Conservation (phyloP, 2,797 vertebrate genomes). For the Remorina albescens region DNA sequence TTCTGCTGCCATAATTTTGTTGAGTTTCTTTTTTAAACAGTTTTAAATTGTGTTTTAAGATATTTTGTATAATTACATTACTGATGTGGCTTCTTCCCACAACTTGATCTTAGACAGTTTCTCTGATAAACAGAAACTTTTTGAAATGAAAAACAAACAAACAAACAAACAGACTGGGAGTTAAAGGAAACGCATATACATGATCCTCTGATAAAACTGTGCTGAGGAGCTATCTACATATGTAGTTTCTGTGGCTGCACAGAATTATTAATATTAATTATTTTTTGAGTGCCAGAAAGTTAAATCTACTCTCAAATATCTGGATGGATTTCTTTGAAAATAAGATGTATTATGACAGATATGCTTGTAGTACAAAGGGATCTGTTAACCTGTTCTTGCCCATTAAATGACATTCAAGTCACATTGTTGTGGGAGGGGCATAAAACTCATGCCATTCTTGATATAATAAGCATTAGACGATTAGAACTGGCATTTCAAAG, state of each 20-base stretch:
- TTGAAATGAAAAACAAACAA: not conserved
- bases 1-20: not conserved
- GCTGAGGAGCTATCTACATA: too few relatives aligned
- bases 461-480: constrained; percentile 28
- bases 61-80: too few relatives aligned
- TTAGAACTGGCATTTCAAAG: constrained; percentile 22
- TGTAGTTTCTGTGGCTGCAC: too few relatives aligned
- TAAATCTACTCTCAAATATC: not conserved
- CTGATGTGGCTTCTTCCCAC: too few relatives aligned
- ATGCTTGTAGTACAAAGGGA: not conserved
- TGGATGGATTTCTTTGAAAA: constrained; percentile 1
- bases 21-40: too few relatives aligned
- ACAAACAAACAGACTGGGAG: too few relatives aligned
- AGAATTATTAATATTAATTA: too few relatives aligned
- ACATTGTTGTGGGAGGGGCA: constrained; percentile 8
- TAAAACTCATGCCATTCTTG: constrained; percentile 35
- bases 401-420: not conserved
- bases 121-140: not conserved
- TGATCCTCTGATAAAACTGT: too few relatives aligned
- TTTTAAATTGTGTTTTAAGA: not conserved
- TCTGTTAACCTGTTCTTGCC: constrained; percentile 9
- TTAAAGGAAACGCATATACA: too few relatives aligned
- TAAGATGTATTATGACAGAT: not conserved
- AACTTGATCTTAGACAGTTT: too few relatives aligned
- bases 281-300: too few relatives aligned